Conservation (phyloP, 2,888 invertebrate genomes). For the Leucophenga maculata region DNA sequence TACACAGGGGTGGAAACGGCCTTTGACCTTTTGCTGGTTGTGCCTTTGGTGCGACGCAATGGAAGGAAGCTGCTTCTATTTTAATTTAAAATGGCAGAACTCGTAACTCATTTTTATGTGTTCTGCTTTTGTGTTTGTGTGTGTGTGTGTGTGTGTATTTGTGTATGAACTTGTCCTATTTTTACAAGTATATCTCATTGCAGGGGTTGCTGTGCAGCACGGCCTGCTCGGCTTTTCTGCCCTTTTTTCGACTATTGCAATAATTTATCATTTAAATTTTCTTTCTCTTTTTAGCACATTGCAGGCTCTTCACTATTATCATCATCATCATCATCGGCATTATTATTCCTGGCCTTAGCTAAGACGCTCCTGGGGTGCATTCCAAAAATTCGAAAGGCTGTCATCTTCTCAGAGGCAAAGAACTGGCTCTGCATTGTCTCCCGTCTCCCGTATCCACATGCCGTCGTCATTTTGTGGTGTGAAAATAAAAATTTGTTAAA, state of each 20-base stretch:
- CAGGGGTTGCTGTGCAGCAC: slow-evolving; percentile 56
- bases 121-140: slow-evolving; percentile 49
- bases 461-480: slow-evolving; percentile 57
- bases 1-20: slow-evolving; percentile 55
- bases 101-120: slow-evolving; percentile 70
- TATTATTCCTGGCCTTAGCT: slow-evolving; percentile 41
- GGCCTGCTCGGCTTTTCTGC: slow-evolving; percentile 32
- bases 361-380: slow-evolving; percentile 66
- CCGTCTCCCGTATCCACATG: slow-evolving; percentile 37
- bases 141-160: slow-evolving; percentile 33
- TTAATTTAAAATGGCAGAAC: slow-evolving; percentile 67
- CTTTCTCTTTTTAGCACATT: slow-evolving; percentile 32
- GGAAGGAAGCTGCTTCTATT: slow-evolving; percentile 63
- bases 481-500: slow-evolving; percentile 44
- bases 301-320: neutral
- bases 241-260: slow-evolving; percentile 47
- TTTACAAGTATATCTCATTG: slow-evolving; percentile 50
- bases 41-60: slow-evolving; percentile 17
- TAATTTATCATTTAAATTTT: slow-evolving; percentile 63
- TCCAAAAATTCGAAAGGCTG: slow-evolving; percentile 32
- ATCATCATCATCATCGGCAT: slow-evolving; percentile 51
- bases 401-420: neutral
- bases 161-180: slow-evolving; percentile 61
- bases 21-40: slow-evolving; percentile 62
- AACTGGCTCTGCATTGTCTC: slow-evolving; percentile 49